These are phyloP conservation scores for Dichetophora obliterata DNA, from an alignment of 2,888 invertebrate genomes.

Conservation along the genomic window DNA sequence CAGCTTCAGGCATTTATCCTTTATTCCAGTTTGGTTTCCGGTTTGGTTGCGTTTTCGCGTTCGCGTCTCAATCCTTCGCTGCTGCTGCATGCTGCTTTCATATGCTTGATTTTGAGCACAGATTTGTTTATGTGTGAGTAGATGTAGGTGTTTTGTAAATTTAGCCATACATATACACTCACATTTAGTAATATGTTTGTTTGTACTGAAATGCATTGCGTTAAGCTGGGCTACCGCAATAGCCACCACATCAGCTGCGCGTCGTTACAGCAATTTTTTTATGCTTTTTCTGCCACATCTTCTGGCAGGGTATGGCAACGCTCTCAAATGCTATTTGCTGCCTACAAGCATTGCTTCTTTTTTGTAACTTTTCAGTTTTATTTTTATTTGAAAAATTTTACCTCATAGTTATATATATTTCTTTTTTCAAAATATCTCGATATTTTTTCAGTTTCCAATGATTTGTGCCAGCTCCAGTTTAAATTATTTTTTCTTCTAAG, in stretches of 20 bases:
- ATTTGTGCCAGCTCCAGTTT: too few relatives aligned
- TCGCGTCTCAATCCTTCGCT: neutral
- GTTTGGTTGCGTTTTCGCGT: neutral
- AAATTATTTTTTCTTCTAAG: too few relatives aligned
- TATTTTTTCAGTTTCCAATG: too few relatives aligned
- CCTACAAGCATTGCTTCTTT: too few relatives aligned
- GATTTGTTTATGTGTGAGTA: neutral
- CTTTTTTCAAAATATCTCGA: too few relatives aligned
- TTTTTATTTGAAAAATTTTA: too few relatives aligned
- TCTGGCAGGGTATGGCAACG: too few relatives aligned
- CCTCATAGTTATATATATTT: too few relatives aligned
- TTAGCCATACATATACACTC: too few relatives aligned
- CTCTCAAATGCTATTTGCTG: neutral
- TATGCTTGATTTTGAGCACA: constrained; percentile 2
- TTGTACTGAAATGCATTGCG: too few relatives aligned
- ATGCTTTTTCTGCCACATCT: neutral
- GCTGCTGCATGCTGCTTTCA: neutral
- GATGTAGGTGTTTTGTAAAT: neutral
- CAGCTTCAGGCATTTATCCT: constrained; percentile 15
- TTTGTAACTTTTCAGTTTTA: too few relatives aligned
- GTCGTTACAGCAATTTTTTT: neutral
- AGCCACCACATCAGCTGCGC: neutral
- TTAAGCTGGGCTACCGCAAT: neutral
- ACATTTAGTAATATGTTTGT: too few relatives aligned
- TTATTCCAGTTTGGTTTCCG: neutral